Percentiles rank a stretch among this genome's conserved stretches.
These are phyloP conservation scores for Sesamia nonagrioides DNA, from an alignment of 1,140 invertebrate species.

Conservation along the genomic window DNA sequence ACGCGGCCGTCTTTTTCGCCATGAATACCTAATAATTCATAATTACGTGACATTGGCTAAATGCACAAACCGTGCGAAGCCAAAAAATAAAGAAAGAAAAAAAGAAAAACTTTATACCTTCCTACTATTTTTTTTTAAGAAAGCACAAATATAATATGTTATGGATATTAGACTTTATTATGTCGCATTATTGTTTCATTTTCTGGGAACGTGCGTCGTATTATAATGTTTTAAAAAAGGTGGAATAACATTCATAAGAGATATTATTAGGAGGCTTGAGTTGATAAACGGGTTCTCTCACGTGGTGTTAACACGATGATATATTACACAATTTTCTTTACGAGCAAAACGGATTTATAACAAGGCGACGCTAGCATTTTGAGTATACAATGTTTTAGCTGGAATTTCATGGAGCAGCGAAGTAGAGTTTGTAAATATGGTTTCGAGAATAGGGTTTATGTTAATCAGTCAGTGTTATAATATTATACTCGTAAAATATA, in stretches of 20 bases:
- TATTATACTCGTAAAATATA: conserved; percentile 40
- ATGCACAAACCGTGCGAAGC: no score
- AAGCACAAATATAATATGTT: neutral
- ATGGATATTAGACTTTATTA: conserved; percentile 33
- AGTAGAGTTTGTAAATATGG: conserved; percentile 24
- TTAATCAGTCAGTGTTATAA: conserved; percentile 38
- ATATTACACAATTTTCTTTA: conserved; percentile 81
- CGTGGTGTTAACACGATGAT: conserved; percentile 75
- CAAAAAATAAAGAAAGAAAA: no score
- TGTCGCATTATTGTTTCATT: conserved; percentile 34
- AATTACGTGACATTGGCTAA: no score
- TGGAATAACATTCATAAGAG: conserved; percentile 69
- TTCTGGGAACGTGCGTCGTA: conserved; percentile 14
- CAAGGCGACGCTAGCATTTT: conserved; percentile 52
- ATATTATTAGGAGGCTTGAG: conserved; percentile 72
- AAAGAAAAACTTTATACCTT: neutral
- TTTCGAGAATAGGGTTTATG: conserved; percentile 41
- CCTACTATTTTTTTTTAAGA: neutral
- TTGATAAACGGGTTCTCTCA: conserved; percentile 73
- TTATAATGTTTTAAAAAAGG: conserved; percentile 54
- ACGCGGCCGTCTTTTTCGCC: no score
- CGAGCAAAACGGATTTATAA: conserved; percentile 75
- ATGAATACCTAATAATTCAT: no score
- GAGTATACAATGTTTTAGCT: conserved; percentile 55
- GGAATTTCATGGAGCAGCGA: conserved; percentile 19